Evolutionary conservation across 2,797 vertebrate genomes (phyloP), one percentile per base, ranked within the genome.

Genomic region (Rhabdophis nuchalis): DNA sequence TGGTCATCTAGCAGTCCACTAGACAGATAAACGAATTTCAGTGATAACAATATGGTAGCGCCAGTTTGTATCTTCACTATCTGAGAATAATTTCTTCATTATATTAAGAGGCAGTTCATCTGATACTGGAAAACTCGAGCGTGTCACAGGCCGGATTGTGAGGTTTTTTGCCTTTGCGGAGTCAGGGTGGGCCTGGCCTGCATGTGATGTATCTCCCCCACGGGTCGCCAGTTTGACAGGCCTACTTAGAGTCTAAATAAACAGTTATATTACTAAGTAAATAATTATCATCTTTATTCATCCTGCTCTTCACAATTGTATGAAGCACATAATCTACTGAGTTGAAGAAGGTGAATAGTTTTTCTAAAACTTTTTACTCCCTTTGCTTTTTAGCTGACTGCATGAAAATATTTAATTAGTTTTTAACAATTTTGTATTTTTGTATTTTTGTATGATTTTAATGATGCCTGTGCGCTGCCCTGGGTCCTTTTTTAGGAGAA

Each of bases 181-280:
- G 57, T 7, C 6, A 5, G 57, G 57, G 0, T 25, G 23, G 57
- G 57, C 6, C 0, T 58, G 57, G 20, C 57, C 20, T 58, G 7
- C 1, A 0, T 20, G 1, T 58, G 56, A 7, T 6, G 0, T 23
- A 58, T 58, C 20, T 6, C 0, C 6, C 7, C 57, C 6, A 23
- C 0, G 7, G 57, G 57, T 20, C 7, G 1, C 57, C 57, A 58
- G 57, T 58, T 58, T 23, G 20, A 58, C 57, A 23, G 57, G 57
- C 57, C 57, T 58, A 25, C 23, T 57, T 57, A 57, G 56, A 8
- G 20, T 72, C 36, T 46, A 46, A 46, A 20, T 46, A 82, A 46
- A 77, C 9, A 46, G 36, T 41, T 77, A 41, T 77, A 41, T 77
- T 46, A 77, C 72, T 77, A 77, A 77, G 36, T 41, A 77, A 77